Evolutionary conservation across 2,113 vertebrate species (phyloP).

Genomic region (Elgaria multicarinata): DNA sequence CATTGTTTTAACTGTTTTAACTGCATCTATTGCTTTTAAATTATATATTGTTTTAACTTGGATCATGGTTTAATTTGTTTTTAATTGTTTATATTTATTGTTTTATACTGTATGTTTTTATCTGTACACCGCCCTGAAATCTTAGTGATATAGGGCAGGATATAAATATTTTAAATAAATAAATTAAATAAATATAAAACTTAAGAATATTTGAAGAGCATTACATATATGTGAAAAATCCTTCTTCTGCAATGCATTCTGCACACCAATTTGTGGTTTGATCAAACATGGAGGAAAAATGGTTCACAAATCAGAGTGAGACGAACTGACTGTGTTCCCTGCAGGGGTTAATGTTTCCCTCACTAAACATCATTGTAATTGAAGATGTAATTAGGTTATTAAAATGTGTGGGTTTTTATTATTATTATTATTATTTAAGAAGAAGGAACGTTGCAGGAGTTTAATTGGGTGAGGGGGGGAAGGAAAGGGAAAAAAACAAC

Average conservation of each 20-base stretch:
- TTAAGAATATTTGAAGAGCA: not conserved
- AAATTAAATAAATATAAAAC: too few relatives aligned
- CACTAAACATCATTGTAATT: not conserved
- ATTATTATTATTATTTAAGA: too few relatives aligned
- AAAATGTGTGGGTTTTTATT: not conserved
- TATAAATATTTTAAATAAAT: too few relatives aligned
- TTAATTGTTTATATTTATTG: too few relatives aligned
- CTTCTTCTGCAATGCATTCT: not conserved
- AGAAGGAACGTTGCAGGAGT: not conserved
- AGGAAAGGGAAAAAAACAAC: not conserved
- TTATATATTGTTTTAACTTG: too few relatives aligned
- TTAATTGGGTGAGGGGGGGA: not conserved
- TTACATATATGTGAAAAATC: not conserved
- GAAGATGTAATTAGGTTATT: not conserved
- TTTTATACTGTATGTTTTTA: too few relatives aligned
- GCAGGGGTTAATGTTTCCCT: not conserved
- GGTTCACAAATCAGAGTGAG: not conserved
- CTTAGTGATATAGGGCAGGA: too few relatives aligned
- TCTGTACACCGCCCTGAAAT: too few relatives aligned
- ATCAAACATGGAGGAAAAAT: not conserved
- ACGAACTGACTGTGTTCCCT: accelerated
- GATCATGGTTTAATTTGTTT: too few relatives aligned
- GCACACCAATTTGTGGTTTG: too few relatives aligned
- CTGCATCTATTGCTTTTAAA: too few relatives aligned
- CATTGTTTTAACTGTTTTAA: too few relatives aligned